These are phyloP conservation scores for Nothoprocta pentlandii DNA, from an alignment of 2,113 vertebrate genomes.

Conservation along the genomic window DNA sequence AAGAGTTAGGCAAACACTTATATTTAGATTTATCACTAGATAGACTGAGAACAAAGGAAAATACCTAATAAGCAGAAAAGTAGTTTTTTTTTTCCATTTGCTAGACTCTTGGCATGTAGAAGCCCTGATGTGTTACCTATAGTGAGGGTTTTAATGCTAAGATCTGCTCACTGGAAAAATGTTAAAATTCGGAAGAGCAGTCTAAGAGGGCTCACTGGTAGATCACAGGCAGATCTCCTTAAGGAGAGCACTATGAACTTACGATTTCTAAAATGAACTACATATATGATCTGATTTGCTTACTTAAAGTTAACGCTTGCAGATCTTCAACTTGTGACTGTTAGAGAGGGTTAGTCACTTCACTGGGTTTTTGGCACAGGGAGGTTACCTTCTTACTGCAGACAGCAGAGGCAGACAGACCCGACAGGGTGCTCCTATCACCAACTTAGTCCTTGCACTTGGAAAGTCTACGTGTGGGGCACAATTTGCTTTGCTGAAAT, in stretches of 20 bases:
- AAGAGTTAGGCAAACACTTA: background rate
- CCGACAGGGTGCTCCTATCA: background rate
- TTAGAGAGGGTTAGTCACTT: background rate
- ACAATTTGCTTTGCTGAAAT: background rate
- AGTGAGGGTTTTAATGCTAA: background rate
- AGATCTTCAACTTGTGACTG: background rate
- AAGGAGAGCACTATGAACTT: background rate
- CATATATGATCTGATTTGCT: background rate
- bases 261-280: background rate
- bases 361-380: background rate
- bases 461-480: background rate
- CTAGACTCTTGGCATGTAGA: background rate
- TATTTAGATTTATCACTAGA: background rate
- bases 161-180: rapidly evolving
- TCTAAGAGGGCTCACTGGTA: background rate
- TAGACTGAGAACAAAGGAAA: background rate
- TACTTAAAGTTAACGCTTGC: background rate
- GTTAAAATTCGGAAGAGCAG: conserved; percentile 6
- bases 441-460: background rate
- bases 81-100: rapidly evolving
- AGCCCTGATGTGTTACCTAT: background rate
- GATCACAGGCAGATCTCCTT: background rate
- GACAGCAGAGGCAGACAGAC: background rate
- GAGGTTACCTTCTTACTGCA: background rate
- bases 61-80: background rate